Evolutionary conservation across 2,113 vertebrate species (phyloP), one percentile per base, ranked within the genome.

Genomic region (Ammodytes marinus): DNA sequence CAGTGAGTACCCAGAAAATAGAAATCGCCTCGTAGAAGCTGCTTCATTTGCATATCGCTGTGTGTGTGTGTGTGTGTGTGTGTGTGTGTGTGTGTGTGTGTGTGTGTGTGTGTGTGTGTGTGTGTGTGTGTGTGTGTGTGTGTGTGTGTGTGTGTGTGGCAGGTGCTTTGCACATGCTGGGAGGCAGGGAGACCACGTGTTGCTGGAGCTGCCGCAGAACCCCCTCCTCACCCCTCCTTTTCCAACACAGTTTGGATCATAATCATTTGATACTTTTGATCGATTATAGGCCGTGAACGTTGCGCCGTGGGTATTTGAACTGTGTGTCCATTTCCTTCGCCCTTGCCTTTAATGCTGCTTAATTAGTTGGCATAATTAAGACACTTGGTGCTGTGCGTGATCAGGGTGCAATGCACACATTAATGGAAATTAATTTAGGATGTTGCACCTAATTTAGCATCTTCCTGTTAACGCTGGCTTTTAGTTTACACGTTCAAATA

Each of bases 111-210:
- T 35, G 73, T 57, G 74, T 86, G 71, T 88, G 75, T 86, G 82
- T 47, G 67, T 80, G 79, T 85, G 70, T 80, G 81, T 19, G n/a
- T 57, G 53, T 65, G 50, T 52, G 64, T 53, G 19, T 67, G 66
- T 49, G 67, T 61, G 64, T 69, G 69, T 63, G 64, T 47, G 71
- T 53, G 72, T 87, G 77, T 88, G 75, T 85, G 83, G 94, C 95
- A 95, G 95, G 95, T 95, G 95, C 87, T 90, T 91, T 91, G 83
- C 77, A 89, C 88, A 69, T 39, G 83, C 88, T 86, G 88, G 60
- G 86, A 82, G 86, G 83, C 87, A 85, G 76, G 66, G 63, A 67
- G 50, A 93, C 91, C 95, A 95, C 95, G 95, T 95, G 95, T 77
- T 90, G 85, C 77, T 52, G 74, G 73, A 83, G 71, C 66, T 74